phyloP scores from a whole-genome alignment of 2,888 invertebrate species.

The Macrosoma leucophasiata region DNA sequence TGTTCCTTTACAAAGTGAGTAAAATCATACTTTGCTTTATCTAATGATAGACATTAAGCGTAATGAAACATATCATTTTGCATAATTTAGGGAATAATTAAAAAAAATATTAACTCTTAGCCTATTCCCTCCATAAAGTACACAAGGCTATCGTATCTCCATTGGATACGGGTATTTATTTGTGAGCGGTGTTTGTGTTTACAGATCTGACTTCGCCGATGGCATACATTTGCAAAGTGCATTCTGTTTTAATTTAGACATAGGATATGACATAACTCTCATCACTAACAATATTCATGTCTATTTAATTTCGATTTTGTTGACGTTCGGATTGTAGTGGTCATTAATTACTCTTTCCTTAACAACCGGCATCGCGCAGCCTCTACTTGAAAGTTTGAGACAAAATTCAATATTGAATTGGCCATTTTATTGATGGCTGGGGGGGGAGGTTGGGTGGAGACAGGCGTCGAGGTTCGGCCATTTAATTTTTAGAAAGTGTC shows the following conservation, averaged over 20 bases:
- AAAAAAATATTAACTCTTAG: slow-evolving; percentile 44
- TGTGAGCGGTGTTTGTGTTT: slow-evolving; percentile 45
- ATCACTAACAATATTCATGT: slow-evolving; percentile 44
- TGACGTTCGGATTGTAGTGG: slow-evolving; percentile 49
- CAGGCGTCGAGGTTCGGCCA: slow-evolving; percentile 62
- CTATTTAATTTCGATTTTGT: too few relatives aligned
- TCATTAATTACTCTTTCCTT: slow-evolving; percentile 58
- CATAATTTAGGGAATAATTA: slow-evolving; percentile 32
- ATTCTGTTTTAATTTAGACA: slow-evolving; percentile 49
- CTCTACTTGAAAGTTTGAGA: slow-evolving; percentile 60
- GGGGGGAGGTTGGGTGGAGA: slow-evolving; percentile 69
- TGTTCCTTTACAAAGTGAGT: slow-evolving; percentile 70
- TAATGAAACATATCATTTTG: slow-evolving; percentile 51
- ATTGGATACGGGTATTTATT: slow-evolving; percentile 40
- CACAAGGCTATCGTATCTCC: slow-evolving; percentile 46
- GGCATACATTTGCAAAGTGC: slow-evolving; percentile 42
- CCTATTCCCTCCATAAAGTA: slow-evolving; percentile 46
- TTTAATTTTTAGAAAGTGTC: slow-evolving; percentile 51
- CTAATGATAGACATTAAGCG: slow-evolving; percentile 46
- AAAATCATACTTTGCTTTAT: slow-evolving; percentile 61
- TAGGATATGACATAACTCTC: slow-evolving; percentile 72
- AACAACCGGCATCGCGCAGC: slow-evolving; percentile 72
- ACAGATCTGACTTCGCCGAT: slow-evolving; percentile 39
- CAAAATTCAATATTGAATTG: slow-evolving; percentile 75
- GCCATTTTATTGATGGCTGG: slow-evolving; percentile 76